These are phyloP conservation scores for Drosophila infuscata DNA, from an alignment of 2,888 invertebrate species.

Conservation along the genomic window DNA sequence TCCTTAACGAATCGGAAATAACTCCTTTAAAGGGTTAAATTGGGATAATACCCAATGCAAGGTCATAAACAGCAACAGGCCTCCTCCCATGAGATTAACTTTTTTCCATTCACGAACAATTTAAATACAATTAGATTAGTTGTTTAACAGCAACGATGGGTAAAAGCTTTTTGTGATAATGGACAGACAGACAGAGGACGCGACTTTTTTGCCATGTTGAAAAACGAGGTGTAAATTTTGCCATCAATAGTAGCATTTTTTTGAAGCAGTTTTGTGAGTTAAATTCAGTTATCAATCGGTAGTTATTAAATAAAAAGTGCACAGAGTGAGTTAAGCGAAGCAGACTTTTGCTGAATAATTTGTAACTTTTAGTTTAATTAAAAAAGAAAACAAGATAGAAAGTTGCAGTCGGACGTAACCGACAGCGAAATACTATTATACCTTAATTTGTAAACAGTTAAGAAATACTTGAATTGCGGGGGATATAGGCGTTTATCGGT, in stretches of 20 bases:
- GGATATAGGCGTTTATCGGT: too few species aligned
- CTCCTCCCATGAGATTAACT: too few species aligned
- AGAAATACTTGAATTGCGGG: too few species aligned
- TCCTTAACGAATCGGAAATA: neutral
- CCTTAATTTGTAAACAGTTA: too few species aligned
- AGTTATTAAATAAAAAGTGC: neutral
- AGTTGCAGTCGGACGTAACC: too few species aligned
- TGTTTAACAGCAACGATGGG: constrained; percentile 11
- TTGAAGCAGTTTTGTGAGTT: neutral
- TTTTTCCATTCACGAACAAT: constrained; percentile 19
- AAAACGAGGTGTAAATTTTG: constrained; percentile 28
- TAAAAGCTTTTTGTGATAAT: neutral
- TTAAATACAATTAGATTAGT: constrained; percentile 42
- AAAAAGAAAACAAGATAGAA: too few species aligned
- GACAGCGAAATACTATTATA: too few species aligned
- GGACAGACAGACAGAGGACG: neutral
- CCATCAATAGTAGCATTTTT: neutral
- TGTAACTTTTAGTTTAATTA: neutral
- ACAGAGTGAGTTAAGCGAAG: neutral
- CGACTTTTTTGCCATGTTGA: constrained; percentile 4
- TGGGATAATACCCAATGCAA: neutral
- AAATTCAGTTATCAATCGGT: neutral
- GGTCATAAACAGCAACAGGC: neutral
- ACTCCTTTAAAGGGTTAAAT: neutral
- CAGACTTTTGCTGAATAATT: neutral